Evolutionary conservation across 2,113 vertebrate genomes (phyloP).

Genomic region (Lycaon pictus): DNA sequence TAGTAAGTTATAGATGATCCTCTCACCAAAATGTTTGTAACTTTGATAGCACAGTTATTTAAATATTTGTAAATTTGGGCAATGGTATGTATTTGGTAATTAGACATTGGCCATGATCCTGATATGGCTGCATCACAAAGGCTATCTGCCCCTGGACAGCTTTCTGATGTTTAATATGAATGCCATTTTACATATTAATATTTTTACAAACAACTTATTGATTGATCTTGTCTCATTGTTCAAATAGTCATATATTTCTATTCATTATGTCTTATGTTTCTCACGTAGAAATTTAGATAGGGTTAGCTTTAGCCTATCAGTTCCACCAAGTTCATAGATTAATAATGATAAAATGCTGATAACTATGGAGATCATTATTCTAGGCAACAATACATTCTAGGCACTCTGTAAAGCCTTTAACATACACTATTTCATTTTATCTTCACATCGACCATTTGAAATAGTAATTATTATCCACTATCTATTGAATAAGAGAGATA

Average conservation of each 20-base stretch:
- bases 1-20: background rate
- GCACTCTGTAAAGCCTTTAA: background rate
- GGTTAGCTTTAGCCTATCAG: background rate
- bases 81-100: background rate
- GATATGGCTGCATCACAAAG: background rate
- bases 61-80: background rate
- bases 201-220: background rate
- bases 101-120: background rate
- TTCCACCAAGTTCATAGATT: background rate
- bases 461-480: background rate
- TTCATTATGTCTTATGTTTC: background rate
- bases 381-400: background rate
- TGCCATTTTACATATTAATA: background rate
- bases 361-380: background rate
- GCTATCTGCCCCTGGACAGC: background rate
- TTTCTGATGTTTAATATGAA: background rate
- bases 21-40: background rate
- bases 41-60: background rate
- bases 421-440: background rate
- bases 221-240: background rate
- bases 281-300: background rate
- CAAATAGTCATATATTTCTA: slow-evolving; percentile 21
- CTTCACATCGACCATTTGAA: background rate
- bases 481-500: background rate
- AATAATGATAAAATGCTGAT: slow-evolving; percentile 14